Conservation (phyloP, 2,797 vertebrate genomes). For the Hafferia zeledoni region DNA sequence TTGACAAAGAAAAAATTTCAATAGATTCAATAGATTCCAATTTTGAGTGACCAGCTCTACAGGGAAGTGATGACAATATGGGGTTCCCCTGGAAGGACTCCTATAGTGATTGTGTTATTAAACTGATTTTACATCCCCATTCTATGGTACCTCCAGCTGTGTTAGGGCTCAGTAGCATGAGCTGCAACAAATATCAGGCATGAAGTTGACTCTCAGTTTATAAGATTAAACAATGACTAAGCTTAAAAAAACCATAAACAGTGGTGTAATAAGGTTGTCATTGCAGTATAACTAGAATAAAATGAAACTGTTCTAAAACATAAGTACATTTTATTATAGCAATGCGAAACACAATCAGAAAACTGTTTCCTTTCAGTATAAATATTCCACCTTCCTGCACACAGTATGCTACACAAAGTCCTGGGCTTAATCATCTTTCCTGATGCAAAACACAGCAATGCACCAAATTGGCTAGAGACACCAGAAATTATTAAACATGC, state of each 20-base stretch:
- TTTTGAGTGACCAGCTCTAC: background rate
- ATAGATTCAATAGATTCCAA: background rate
- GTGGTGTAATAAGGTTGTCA: constrained; percentile 25
- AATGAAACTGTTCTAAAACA: constrained; percentile 27
- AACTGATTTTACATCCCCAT: background rate
- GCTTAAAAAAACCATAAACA: constrained; percentile 17
- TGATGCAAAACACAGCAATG: background rate
- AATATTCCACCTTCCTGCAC: constrained; percentile 9
- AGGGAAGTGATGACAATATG: background rate
- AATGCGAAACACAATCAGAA: background rate
- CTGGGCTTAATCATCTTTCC: background rate
- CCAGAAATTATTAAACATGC: background rate
- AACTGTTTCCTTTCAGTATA: background rate
- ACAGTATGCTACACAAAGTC: background rate
- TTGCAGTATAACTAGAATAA: constrained; percentile 11
- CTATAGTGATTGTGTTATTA: background rate
- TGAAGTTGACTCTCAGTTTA: constrained; percentile 3
- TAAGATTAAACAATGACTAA: constrained; percentile 59
- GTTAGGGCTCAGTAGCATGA: background rate
- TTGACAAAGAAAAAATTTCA: background rate
- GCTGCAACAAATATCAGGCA: background rate
- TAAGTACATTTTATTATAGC: constrained; percentile 21
- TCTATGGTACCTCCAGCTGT: background rate
- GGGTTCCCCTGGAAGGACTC: background rate
- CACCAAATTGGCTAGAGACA: background rate